Base-by-base conservation (phyloP, 2,113 vertebrate genomes). In the Otolemur garnettii region DNA sequence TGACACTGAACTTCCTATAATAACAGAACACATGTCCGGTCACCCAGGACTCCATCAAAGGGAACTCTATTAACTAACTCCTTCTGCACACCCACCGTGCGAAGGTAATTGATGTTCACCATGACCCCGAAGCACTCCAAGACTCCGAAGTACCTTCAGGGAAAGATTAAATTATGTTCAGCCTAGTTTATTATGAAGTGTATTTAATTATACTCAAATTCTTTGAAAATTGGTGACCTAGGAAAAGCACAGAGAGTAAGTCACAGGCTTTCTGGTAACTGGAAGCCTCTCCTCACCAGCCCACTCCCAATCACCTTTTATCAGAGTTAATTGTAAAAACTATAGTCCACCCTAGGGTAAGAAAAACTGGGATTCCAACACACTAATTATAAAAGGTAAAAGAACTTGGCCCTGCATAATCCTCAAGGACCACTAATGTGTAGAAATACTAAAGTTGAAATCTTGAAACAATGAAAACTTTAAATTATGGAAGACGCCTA, bases 161-260 rank as follows among this genome's bases (percentile, higher is more conserved):
- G 94, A 90, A 96, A 95, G 74, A 96, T 94, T 96, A 96, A 98
- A 97, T 97, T 94, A 97, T 93, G 79, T 69, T 96, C 93, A 95
- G 91, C 95, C 95, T 94, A n/a, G 89, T 93, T 97, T 90, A 92
- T 89, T 79, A 96, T 35, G 55, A 96, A 97, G 80, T 87, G 35
- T 82, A 87, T 92, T 97, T 98, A 96, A 97, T 97, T 95, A 97
- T 82, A 81, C 59, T 86, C 50, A 87, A 81, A 81, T 94, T 94
- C 93, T 94, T 91, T 91, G 94, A 95, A 90, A 95, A 90, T 7
- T 78, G 45, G 86, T 68, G 88, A 96, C 86, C 92, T 62, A 77
- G 80, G 87, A 77, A 96, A 95, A 89, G 62, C 60, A 71, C 15
- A 75, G 90, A 94, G 78, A 93, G 42, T 45, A 88, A 94, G 81